Evolutionary conservation across 1,140 invertebrate species (phyloP).

Genomic region (Platyura marginata): DNA sequence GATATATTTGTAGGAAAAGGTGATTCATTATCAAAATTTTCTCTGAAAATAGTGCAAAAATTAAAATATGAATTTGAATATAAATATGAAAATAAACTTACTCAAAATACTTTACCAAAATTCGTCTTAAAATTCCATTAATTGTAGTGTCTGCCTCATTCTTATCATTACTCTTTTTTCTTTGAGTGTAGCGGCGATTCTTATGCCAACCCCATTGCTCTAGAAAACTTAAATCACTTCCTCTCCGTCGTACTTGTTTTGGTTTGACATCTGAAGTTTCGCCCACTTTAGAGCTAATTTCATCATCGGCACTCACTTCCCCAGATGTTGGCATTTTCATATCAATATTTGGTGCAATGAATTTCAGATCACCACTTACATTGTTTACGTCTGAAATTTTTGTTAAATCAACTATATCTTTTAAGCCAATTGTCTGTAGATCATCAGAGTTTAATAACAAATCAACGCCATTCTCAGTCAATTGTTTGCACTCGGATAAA

Average conservation of each 20-base stretch:
- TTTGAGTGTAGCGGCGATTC: conserved; percentile 40
- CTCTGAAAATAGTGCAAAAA: conserved; percentile 3
- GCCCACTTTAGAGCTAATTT: conserved; percentile 6
- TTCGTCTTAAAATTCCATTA: conserved; percentile 37
- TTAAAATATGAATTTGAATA: too few relatives aligned
- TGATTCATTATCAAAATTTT: conserved; percentile 4
- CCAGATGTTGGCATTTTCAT: too few relatives aligned
- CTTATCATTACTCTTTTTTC: conserved; percentile 35
- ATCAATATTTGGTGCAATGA: too few relatives aligned
- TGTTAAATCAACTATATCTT: too few relatives aligned
- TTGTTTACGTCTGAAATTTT: neutral
- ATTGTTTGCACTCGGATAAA: too few relatives aligned
- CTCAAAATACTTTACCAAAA: conserved; percentile 36
- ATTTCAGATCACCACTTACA: neutral
- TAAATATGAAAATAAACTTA: conserved; percentile 15
- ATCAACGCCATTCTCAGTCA: too few relatives aligned
- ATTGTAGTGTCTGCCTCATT: conserved; percentile 41
- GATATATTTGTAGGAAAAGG: conserved; percentile 3
- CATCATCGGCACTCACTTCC: too few relatives aligned
- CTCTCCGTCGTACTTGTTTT: conserved; percentile 35
- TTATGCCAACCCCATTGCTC: conserved; percentile 56
- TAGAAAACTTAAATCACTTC: conserved; percentile 43
- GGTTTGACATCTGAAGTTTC: conserved; percentile 28
- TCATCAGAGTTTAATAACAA: too few relatives aligned
- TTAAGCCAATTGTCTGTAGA: too few relatives aligned